phyloP scores from a whole-genome alignment of 2,113 vertebrate species.

The Pleuronectes platessa region DNA sequence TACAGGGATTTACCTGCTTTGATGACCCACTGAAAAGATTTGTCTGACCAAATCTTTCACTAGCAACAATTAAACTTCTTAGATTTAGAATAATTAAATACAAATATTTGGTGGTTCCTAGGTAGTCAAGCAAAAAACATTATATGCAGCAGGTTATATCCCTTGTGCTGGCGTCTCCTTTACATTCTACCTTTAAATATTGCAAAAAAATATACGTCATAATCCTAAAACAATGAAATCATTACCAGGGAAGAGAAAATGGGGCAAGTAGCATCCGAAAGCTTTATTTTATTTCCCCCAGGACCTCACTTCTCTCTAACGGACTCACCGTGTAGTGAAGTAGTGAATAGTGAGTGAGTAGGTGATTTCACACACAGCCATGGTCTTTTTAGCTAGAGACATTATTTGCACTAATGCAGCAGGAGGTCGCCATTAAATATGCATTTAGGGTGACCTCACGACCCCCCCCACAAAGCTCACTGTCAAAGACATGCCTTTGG shows the following conservation, averaged over 20 bases:
- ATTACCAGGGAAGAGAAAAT: neutral
- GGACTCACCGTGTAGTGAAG: neutral
- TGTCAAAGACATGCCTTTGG: neutral
- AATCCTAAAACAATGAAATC: too few relatives aligned
- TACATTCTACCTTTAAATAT: too few relatives aligned
- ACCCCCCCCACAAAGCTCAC: neutral
- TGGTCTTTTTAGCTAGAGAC: neutral
- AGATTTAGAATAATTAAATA: neutral
- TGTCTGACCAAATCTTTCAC: too few relatives aligned
- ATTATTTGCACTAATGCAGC: neutral
- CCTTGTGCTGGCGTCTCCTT: too few relatives aligned
- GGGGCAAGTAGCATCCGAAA: too few relatives aligned
- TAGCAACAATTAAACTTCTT: too few relatives aligned
- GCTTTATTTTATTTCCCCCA: too few relatives aligned
- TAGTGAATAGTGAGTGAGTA: neutral
- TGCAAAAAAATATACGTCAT: too few relatives aligned
- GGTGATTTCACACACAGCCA: neutral
- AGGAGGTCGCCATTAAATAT: slow-evolving; percentile 15
- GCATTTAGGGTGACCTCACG: slow-evolving; percentile 11
- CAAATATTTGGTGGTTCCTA: neutral
- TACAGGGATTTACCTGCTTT: slow-evolving; percentile 23
- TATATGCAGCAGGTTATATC: too few relatives aligned
- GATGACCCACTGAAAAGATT: slow-evolving; percentile 9
- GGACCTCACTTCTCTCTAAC: too few relatives aligned
- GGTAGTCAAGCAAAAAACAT: too few relatives aligned